Percentiles rank a stretch among this genome's conserved stretches.
Conservation (phyloP, 2,113 vertebrate species). For the Gymnogyps californianus region DNA sequence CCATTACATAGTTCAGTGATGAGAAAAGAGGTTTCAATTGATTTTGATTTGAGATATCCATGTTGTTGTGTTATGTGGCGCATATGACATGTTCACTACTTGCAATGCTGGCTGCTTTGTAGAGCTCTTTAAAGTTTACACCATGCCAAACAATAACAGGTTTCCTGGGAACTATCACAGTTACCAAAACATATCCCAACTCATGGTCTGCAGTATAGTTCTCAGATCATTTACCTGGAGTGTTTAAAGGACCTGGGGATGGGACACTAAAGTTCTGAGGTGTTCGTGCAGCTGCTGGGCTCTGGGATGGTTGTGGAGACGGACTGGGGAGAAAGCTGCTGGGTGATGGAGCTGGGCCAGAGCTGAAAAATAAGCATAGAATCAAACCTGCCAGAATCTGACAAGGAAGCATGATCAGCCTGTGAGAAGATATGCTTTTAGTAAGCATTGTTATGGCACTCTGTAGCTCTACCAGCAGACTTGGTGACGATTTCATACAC, state of each 20-base stretch:
- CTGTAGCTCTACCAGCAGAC: neutral
- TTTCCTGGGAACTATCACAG: neutral
- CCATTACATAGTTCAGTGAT: neutral
- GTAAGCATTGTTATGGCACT: neutral
- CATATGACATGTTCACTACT: neutral
- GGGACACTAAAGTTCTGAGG: conserved; percentile 94
- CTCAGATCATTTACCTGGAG: conserved; percentile 82
- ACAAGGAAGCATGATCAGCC: neutral
- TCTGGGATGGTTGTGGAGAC: conserved; percentile 94
- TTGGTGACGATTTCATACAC: neutral
- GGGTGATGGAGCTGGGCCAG: conserved; percentile 91
- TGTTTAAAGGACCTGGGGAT: conserved; percentile 93
- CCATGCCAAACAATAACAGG: neutral
- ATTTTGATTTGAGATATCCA: neutral
- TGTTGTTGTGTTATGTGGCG: neutral
- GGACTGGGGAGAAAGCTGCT: conserved; percentile 96
- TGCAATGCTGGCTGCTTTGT: neutral
- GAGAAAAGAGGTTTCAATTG: neutral
- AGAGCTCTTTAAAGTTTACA: neutral
- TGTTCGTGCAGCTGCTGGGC: conserved; percentile 87
- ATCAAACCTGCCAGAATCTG: neutral
- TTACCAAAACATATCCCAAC: neutral
- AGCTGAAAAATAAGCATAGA: conserved; percentile 72
- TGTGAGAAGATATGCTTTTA: neutral
- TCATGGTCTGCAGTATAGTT: neutral